A percentile compares a stretch with the other conserved stretches of the same genome.
Conservation (phyloP, 23 tunicate genomes). For the Styela plicata region DNA sequence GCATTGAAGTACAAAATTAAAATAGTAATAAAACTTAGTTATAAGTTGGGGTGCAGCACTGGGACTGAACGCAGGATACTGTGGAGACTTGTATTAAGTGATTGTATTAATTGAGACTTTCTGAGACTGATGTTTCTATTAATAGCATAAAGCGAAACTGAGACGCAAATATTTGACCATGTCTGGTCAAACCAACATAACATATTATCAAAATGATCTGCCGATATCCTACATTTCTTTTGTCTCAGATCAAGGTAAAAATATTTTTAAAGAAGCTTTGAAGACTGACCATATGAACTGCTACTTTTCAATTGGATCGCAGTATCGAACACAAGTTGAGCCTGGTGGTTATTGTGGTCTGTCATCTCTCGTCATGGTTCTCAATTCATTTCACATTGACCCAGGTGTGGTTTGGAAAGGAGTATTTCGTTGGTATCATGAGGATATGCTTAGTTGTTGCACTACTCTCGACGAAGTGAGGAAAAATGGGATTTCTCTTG, state of each 20-base stretch:
- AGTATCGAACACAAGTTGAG: constrained; percentile 61
- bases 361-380: constrained; percentile 63
- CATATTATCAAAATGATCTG: not conserved
- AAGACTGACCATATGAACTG: constrained; percentile 35
- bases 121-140: too few relatives aligned
- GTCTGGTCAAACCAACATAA: not conserved
- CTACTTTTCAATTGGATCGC: constrained; percentile 34
- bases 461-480: constrained; percentile 46
- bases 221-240: not conserved
- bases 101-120: too few relatives aligned
- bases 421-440: not conserved
- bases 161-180: too few relatives aligned
- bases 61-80: too few relatives aligned
- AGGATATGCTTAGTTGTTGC: constrained; percentile 32
- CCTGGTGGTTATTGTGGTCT: constrained; percentile 53
- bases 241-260: not conserved
- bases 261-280: constrained; percentile 33
- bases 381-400: constrained; percentile 57
- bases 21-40: too few relatives aligned
- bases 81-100: too few relatives aligned
- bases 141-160: too few relatives aligned
- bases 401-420: constrained; percentile 36
- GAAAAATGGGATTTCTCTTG: constrained; percentile 38
- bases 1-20: too few relatives aligned
- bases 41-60: too few relatives aligned